A percentile compares a stretch with the other conserved stretches of the same genome.
These are phyloP conservation scores for Grammomys dolichurus DNA, from an alignment of 2,113 vertebrate species.

Conservation along the genomic window DNA sequence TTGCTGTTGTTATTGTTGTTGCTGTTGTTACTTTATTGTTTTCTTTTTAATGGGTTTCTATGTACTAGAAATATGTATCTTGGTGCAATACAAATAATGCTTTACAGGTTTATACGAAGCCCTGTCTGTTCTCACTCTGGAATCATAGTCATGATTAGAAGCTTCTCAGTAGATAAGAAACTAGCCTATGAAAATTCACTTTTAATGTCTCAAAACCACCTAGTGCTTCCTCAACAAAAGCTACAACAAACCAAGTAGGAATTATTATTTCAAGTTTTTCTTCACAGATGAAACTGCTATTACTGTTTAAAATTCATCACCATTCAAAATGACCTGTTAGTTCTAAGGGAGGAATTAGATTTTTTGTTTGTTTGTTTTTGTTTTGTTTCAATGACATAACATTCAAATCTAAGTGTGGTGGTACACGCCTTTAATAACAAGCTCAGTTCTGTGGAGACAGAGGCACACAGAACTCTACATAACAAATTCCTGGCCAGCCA, in stretches of 20 bases:
- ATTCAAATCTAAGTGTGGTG: not conserved
- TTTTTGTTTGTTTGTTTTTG: not conserved
- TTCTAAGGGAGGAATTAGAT: too few relatives aligned
- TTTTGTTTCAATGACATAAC: not conserved
- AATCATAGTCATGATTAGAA: not conserved
- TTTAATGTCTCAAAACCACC: not conserved
- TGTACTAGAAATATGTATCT: not conserved
- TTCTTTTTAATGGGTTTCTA: not conserved
- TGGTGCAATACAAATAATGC: not conserved
- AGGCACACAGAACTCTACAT: not conserved
- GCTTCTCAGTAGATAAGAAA: not conserved
- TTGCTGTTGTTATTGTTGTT: not conserved
- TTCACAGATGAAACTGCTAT: not conserved
- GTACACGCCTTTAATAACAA: not conserved
- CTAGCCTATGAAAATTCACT: slow-evolving; percentile 30
- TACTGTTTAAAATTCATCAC: not conserved
- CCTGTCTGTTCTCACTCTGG: not conserved
- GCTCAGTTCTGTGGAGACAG: too few relatives aligned
- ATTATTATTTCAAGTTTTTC: slow-evolving; percentile 1
- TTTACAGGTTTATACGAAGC: not conserved
- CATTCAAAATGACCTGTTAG: not conserved
- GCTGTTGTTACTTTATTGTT: not conserved
- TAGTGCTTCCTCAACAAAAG: not conserved
- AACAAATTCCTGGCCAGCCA: not conserved
- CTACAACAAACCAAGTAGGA: not conserved